phyloP scores from a whole-genome alignment of 2,888 invertebrate genomes.

The Cordilura impudica region DNA sequence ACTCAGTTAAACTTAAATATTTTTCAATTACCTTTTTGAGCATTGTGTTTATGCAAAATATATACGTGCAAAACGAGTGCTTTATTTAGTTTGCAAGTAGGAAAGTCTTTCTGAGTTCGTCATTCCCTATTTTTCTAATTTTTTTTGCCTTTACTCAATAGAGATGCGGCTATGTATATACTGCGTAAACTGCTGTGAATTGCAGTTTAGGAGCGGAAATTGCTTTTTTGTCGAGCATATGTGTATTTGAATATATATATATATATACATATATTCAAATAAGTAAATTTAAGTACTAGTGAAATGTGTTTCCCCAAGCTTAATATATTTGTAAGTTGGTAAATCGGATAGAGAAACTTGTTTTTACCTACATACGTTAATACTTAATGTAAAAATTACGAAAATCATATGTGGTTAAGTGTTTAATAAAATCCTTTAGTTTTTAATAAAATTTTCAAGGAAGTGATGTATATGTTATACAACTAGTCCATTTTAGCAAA shows the following conservation, averaged over 20 bases:
- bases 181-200: constrained; percentile 62
- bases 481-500: too few relatives aligned
- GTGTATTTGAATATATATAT: not conserved
- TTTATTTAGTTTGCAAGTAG: too few relatives aligned
- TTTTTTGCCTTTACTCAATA: constrained; percentile 4
- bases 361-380: constrained; percentile 25
- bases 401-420: constrained; percentile 20
- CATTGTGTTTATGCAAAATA: too few relatives aligned
- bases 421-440: constrained; percentile 26
- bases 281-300: not conserved
- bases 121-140: not conserved
- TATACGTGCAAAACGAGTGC: too few relatives aligned
- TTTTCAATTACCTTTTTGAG: too few relatives aligned
- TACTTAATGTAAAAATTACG: constrained; percentile 49
- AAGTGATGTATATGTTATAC: too few relatives aligned
- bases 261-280: not conserved
- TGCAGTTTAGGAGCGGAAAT: constrained; percentile 63
- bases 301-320: constrained; percentile 10
- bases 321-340: constrained; percentile 18
- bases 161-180: constrained; percentile 41
- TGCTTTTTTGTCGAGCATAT: constrained; percentile 57
- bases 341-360: not conserved
- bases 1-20: too few relatives aligned
- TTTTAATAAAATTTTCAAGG: not conserved
- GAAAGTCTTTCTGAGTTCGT: not conserved